Percentiles rank a stretch among this genome's conserved stretches.
phyloP scores from a whole-genome alignment of 2,888 invertebrate species.

The Synanthedon andrenaeformis region DNA sequence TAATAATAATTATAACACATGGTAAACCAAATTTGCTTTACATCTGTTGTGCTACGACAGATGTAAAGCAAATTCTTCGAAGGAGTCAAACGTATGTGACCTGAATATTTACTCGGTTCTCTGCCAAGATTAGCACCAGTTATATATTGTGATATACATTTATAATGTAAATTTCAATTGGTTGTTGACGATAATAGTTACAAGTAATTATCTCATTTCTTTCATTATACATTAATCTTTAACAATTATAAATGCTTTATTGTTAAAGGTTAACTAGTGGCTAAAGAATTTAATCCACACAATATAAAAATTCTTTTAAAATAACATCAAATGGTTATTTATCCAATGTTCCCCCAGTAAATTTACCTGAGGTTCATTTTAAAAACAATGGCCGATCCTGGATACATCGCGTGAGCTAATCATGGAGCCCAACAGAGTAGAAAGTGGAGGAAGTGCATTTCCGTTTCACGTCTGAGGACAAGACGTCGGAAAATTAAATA shows the following conservation, averaged over 20 bases:
- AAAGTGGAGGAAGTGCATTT: slow-evolving; percentile 51
- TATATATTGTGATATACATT: slow-evolving; percentile 16
- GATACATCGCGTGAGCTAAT: slow-evolving; percentile 18
- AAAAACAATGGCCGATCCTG: slow-evolving; percentile 31
- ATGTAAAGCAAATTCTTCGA: background rate
- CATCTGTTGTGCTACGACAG: background rate
- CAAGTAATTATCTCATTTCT: too few relatives aligned
- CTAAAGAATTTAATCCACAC: too few relatives aligned
- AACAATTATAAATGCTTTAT: too few relatives aligned
- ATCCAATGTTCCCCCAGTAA: too few relatives aligned
- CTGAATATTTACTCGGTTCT: slow-evolving; percentile 35
- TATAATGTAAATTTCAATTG: background rate
- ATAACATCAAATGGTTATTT: too few relatives aligned
- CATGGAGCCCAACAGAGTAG: slow-evolving; percentile 33
- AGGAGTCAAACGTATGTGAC: slow-evolving; percentile 7
- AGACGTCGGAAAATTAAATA: slow-evolving; percentile 13
- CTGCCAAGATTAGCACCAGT: slow-evolving; percentile 45
- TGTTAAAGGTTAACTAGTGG: too few relatives aligned
- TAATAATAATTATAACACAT: background rate
- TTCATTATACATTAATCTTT: too few relatives aligned
- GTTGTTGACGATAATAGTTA: too few relatives aligned
- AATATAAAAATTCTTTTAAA: too few relatives aligned
- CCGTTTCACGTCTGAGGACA: slow-evolving; percentile 27
- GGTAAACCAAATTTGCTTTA: background rate
- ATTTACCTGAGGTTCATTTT: background rate